Conservation (phyloP, 2,113 vertebrate genomes). For the Zosterops hypoxanthus region DNA sequence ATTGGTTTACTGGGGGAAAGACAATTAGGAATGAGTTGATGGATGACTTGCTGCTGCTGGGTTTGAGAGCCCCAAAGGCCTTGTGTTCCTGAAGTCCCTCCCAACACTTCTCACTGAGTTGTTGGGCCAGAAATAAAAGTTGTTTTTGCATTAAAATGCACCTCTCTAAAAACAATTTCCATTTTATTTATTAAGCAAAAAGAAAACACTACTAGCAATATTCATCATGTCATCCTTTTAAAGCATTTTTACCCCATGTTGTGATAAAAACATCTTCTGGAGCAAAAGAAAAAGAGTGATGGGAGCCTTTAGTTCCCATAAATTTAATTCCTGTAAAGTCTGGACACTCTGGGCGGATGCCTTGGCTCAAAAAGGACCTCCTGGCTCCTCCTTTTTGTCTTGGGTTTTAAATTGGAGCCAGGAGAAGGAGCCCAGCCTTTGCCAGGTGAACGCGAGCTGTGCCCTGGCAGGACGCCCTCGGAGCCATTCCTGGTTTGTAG, state of each 20-base stretch:
- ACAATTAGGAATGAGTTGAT: background rate
- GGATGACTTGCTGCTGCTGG: background rate
- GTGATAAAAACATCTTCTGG: background rate
- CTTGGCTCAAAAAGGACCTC: constrained; percentile 37
- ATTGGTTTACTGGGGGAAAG: background rate
- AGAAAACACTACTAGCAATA: background rate
- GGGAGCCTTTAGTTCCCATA: constrained; percentile 30
- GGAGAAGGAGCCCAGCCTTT: constrained; percentile 30
- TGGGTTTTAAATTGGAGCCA: constrained; percentile 40
- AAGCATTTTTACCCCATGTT: background rate
- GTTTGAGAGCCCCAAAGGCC: background rate
- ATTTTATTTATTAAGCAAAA: background rate
- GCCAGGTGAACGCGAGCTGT: constrained; percentile 36
- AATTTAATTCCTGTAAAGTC: constrained; percentile 25
- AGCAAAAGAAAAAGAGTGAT: background rate
- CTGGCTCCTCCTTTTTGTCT: constrained; percentile 15
- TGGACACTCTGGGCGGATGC: constrained; percentile 35
- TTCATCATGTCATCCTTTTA: background rate
- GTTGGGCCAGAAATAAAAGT: background rate
- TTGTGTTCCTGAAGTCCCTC: background rate
- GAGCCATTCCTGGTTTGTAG: constrained; percentile 26
- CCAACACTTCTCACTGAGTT: background rate
- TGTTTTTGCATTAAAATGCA: background rate
- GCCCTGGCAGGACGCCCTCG: constrained; percentile 33
- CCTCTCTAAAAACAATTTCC: background rate